Percentiles rank a stretch among this genome's conserved stretches.
Conservation (phyloP, 2,888 invertebrate species). For the Belgica antarctica region DNA sequence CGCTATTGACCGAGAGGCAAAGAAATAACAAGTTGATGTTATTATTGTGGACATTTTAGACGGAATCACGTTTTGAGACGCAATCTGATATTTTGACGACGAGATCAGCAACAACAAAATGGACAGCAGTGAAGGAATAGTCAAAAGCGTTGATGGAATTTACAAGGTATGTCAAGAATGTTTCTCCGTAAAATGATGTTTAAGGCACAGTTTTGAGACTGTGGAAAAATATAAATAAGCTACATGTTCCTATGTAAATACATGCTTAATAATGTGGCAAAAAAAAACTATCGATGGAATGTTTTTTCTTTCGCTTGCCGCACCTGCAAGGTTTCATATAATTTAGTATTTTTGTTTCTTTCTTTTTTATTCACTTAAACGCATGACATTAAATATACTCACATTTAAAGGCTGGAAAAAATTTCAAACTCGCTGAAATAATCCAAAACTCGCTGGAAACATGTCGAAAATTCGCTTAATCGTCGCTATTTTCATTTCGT, state of each 20-base stretch:
- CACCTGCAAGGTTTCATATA: slow-evolving; percentile 43
- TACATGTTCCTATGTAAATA: slow-evolving; percentile 18
- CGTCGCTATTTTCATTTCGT: too few relatives aligned
- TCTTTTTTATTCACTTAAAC: slow-evolving; percentile 17
- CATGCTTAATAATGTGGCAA: not conserved
- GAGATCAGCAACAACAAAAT: slow-evolving; percentile 48
- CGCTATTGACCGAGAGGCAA: too few relatives aligned
- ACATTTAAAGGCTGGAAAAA: not conserved
- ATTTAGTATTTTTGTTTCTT: slow-evolving; percentile 19
- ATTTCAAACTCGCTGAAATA: not conserved
- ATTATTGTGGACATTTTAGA: not conserved
- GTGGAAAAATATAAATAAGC: slow-evolving; percentile 1
- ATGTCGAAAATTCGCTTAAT: not conserved
- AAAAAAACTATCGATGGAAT: slow-evolving; percentile 33
- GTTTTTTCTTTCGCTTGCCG: slow-evolving; percentile 17
- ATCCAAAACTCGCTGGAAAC: too few relatives aligned
- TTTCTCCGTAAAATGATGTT: not conserved
- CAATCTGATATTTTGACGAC: too few relatives aligned
- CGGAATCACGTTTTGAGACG: not conserved
- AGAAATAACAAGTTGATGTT: too few relatives aligned
- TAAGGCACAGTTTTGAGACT: too few relatives aligned
- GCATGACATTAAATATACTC: slow-evolving; percentile 8
- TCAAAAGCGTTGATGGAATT: slow-evolving; percentile 85
- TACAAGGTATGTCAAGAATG: slow-evolving; percentile 67
- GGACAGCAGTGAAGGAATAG: slow-evolving; percentile 89